A percentile compares a stretch with the other conserved stretches of the same genome.
Evolutionary conservation across 1,140 invertebrate species (phyloP).

Genomic region (Brachionus rotundiformis): DNA sequence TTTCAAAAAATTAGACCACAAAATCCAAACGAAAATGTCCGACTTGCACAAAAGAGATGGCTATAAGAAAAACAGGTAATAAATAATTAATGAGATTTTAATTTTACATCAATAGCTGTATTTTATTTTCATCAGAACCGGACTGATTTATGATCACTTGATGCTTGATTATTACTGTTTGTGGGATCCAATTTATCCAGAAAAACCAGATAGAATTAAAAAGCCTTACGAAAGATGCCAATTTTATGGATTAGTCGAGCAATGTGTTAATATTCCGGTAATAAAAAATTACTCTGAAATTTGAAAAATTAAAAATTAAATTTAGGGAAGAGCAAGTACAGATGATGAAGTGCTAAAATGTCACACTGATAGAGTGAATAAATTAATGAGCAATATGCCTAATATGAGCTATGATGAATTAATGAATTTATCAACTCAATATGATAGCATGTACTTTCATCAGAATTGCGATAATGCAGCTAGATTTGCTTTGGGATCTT

Average conservation of each 20-base stretch:
- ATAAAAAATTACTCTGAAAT: conserved; percentile 57
- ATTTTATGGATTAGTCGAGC: conserved; percentile 72
- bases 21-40: not conserved
- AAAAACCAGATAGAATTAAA: conserved; percentile 76
- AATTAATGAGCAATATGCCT: conserved; percentile 70
- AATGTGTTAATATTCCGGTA: conserved; percentile 66
- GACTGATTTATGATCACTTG: conserved; percentile 74
- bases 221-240: conserved; percentile 74
- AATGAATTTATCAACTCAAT: conserved; percentile 73
- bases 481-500: conserved; percentile 75
- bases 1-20: too few relatives aligned
- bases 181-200: conserved; percentile 81
- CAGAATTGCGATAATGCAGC: conserved; percentile 71
- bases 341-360: conserved; percentile 71
- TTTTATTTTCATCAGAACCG: conserved; percentile 66
- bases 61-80: not conserved
- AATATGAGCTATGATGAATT: conserved; percentile 67
- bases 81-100: not conserved
- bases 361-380: conserved; percentile 68
- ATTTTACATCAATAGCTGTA: not conserved
- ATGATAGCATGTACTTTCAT: conserved; percentile 83
- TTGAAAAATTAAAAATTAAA: conserved; percentile 53
- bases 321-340: conserved; percentile 68
- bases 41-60: not conserved
- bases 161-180: conserved; percentile 78